Evolutionary conservation across 1,140 invertebrate genomes (phyloP).

Genomic region (Leptonema lineaticorne): DNA sequence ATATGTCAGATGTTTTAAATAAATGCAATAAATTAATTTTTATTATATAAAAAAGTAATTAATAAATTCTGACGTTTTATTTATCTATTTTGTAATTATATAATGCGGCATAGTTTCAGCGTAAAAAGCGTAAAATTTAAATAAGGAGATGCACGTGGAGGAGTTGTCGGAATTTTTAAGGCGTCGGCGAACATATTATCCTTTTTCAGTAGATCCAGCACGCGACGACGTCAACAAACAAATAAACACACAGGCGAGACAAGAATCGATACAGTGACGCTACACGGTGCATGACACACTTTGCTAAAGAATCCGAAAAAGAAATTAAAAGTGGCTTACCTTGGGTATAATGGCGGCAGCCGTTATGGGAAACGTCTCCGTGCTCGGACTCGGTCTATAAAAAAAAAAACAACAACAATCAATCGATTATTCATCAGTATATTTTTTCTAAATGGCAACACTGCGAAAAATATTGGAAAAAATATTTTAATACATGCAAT

Average conservation of each 20-base stretch:
- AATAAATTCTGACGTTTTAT: too few species aligned
- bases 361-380: slow-evolving; percentile 39
- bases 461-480: too few species aligned
- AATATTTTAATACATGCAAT: too few species aligned
- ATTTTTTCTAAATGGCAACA: too few species aligned
- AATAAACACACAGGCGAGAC: background rate
- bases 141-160: background rate
- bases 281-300: slow-evolving; percentile 2
- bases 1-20: too few species aligned
- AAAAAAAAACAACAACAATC: slow-evolving; percentile 21
- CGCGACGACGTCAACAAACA: background rate
- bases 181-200: background rate
- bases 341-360: slow-evolving; percentile 36
- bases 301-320: slow-evolving; percentile 21
- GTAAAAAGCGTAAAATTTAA: too few species aligned
- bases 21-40: too few species aligned
- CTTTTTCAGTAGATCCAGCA: background rate
- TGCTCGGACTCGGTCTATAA: slow-evolving; percentile 38
- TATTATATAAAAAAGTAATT: too few species aligned
- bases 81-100: too few species aligned
- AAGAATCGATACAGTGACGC: background rate
- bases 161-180: background rate
- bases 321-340: slow-evolving; percentile 36
- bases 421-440: background rate
- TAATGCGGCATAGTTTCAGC: too few species aligned